Percentiles rank a stretch among this genome's conserved stretches.
phyloP scores from a whole-genome alignment of 2,888 invertebrate genomes.

The Troides oblongomaculatus region DNA sequence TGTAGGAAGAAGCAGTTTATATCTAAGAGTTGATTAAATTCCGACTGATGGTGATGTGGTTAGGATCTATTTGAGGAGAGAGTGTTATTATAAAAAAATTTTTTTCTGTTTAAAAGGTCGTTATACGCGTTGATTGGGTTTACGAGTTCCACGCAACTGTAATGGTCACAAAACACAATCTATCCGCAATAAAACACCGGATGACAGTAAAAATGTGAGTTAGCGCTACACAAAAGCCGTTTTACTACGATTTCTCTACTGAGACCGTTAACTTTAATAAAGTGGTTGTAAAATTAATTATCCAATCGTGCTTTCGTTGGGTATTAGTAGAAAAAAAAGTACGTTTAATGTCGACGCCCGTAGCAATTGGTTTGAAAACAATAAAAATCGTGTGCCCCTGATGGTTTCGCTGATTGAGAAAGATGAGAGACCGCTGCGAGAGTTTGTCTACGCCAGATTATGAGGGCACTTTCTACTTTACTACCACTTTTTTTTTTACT shows the following conservation, averaged over 20 bases:
- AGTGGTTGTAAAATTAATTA: conserved; percentile 75
- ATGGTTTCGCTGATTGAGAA: conserved; percentile 73
- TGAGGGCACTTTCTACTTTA: conserved; percentile 53
- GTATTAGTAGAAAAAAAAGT: conserved; percentile 47
- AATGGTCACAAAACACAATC: conserved; percentile 57
- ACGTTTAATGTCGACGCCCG: conserved; percentile 43
- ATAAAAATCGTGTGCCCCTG: conserved; percentile 71
- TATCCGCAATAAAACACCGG: conserved; percentile 61
- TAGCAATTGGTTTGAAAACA: conserved; percentile 71
- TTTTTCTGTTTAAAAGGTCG: conserved; percentile 4
- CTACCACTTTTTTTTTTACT: conserved; percentile 35
- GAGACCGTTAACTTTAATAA: conserved; percentile 64
- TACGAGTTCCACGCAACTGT: conserved; percentile 33
- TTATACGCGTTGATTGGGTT: conserved; percentile 23
- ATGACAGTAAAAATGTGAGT: conserved; percentile 43
- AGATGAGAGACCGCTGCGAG: conserved; percentile 70
- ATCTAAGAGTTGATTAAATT: too few relatives aligned
- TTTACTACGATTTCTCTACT: conserved; percentile 54
- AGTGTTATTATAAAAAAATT: too few relatives aligned
- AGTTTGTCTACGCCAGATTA: conserved; percentile 59
- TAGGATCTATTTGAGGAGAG: too few relatives aligned
- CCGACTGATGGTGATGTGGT: too few relatives aligned
- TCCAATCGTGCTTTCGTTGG: conserved; percentile 47
- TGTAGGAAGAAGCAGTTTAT: too few relatives aligned
- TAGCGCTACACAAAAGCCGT: conserved; percentile 43